Percentiles rank a stretch among this genome's conserved stretches.
Conservation (phyloP, 2,888 invertebrate species). For the Diplolepis rosae region DNA sequence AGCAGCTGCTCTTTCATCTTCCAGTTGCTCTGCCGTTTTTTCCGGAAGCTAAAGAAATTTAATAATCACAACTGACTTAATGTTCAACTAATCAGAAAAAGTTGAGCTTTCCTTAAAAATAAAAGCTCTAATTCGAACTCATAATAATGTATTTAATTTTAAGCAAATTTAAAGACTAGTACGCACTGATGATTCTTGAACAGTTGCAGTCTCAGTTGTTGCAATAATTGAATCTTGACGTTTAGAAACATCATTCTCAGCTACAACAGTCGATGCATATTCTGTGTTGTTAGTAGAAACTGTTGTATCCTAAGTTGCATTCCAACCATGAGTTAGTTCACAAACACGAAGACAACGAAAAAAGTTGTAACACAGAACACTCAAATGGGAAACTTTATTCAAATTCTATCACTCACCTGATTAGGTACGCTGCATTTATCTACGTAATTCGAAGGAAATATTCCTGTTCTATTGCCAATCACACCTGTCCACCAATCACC, state of each 20-base stretch:
- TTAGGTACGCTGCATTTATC: conserved; percentile 78
- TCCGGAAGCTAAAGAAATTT: conserved; percentile 52
- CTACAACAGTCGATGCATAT: conserved; percentile 27
- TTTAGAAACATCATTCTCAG: conserved; percentile 24
- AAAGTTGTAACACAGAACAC: neutral
- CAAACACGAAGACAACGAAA: neutral
- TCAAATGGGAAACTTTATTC: neutral
- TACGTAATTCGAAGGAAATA: conserved; percentile 98
- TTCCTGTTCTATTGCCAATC: conserved; percentile 87
- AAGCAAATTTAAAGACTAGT: conserved; percentile 24
- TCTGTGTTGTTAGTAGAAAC: conserved; percentile 35
- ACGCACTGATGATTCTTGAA: conserved; percentile 39
- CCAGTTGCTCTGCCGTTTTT: conserved; percentile 72
- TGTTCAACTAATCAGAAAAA: neutral
- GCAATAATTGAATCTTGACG: conserved; percentile 26
- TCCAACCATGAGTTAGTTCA: neutral
- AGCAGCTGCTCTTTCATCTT: conserved; percentile 72
- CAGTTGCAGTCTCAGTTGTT: conserved; percentile 17
- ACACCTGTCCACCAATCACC: conserved; percentile 99
- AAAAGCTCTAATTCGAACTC: no score
- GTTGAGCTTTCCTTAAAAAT: no score
- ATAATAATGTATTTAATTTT: conserved; percentile 2
- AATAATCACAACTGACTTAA: conserved; percentile 31
- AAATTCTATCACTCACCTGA: conserved; percentile 55
- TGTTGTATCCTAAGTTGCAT: neutral